Evolutionary conservation across 2,888 invertebrate species (phyloP).

Genomic region (Athalia cordata): DNA sequence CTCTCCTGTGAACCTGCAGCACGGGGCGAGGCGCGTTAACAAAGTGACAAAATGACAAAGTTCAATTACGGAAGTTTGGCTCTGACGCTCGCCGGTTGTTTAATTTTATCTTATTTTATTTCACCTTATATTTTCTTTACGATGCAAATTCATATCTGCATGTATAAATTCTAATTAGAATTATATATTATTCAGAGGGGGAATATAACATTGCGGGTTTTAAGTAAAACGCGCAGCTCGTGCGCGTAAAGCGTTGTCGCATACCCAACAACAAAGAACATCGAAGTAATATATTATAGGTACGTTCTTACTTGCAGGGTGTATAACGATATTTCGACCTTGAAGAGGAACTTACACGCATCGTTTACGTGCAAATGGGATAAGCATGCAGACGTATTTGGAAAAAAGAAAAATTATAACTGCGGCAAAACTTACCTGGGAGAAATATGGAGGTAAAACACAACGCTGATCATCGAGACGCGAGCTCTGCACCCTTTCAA

Average conservation of each 20-base stretch:
- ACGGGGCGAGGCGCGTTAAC: neutral
- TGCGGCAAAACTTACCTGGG: slow-evolving; percentile 79
- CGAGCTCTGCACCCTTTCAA: slow-evolving; percentile 95
- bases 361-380: no score
- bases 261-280: neutral
- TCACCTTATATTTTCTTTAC: no score
- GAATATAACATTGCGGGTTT: neutral
- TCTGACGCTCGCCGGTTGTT: neutral
- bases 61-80: slow-evolving; percentile 22
- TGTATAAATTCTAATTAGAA: slow-evolving; percentile 40
- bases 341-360: no score
- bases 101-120: neutral
- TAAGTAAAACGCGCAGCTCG: no score
- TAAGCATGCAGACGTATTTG: slow-evolving; percentile 30
- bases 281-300: neutral
- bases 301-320: no score
- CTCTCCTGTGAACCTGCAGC: neutral
- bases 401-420: slow-evolving; percentile 24
- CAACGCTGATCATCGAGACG: slow-evolving; percentile 98
- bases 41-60: slow-evolving; percentile 6
- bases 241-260: neutral
- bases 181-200: slow-evolving; percentile 17
- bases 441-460: slow-evolving; percentile 91
- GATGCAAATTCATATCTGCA: neutral
- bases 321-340: no score